Base-by-base conservation (phyloP, 2,888 invertebrate genomes). In the Drosophila antonietae region DNA sequence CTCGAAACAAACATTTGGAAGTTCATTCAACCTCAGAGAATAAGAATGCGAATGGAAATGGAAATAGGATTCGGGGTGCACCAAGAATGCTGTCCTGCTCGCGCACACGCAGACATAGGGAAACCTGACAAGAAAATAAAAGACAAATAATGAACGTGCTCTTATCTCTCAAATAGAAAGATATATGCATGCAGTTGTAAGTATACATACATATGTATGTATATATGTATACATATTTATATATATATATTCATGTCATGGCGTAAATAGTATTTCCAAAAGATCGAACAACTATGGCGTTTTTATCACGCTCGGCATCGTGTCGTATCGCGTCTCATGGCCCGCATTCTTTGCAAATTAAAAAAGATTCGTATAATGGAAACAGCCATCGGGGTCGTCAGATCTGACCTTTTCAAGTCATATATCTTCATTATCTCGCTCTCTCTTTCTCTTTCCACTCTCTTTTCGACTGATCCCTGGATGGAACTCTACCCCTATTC, bases 211-310 rank as follows among this genome's bases (percentile, higher is more conserved):
- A 18, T 18, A 14, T 47, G 49, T 66, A 31, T 28, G 9, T 64
- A 37, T 72, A 2, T 20, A 20, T 20, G 20, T 20, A 44, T 52
- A 53, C 55, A 33, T 31, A 31, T 18, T 15, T 65, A 46, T 63
- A 20, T 33, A 23, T 39, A 58, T 53, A 18, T 39, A 61, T 66
- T 78, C 69, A 80, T 73, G 70, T 74, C 68, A 71, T 41, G 76
- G 74, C 68, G 60, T 69, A 88, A 84, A 88, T 88, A 88, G 84
- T 88, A 86, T 64, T 81, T 83, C 74, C 69, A 67, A 77, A 83
- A 43, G 18, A 37, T 33, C 55, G 33, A 47, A 62, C 49, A 51
- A n/a, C 59, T 51, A 59, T 55, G 62, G 35, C 68, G 72, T 79
- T 73, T 78, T 79, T 80, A 79, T 79, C 78, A 74, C 80, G 80